Evolutionary conservation across 2,888 invertebrate species (phyloP).

Genomic region (Drosophila aldrichi): DNA sequence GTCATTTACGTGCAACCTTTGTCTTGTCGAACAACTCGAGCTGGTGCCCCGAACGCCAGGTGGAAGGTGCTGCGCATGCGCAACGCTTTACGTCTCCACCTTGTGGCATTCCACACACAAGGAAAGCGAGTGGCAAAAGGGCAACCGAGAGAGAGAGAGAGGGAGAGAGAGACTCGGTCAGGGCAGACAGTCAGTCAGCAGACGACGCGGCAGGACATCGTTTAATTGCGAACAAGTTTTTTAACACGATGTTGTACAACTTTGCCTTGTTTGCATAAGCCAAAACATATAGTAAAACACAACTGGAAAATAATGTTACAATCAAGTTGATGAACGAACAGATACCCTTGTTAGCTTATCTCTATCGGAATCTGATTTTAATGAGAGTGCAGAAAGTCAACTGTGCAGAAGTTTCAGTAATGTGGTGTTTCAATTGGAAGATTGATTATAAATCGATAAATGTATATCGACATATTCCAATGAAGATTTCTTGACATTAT

Average conservation of each 20-base stretch:
- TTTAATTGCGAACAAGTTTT: constrained; percentile 85
- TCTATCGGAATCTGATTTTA: neutral
- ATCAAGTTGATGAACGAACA: neutral
- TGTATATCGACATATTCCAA: neutral
- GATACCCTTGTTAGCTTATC: constrained; percentile 1
- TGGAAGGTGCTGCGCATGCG: constrained; percentile 70
- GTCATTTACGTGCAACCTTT: constrained; percentile 85
- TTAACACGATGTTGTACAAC: constrained; percentile 84
- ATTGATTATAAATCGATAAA: neutral
- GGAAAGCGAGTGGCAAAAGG: constrained; percentile 2
- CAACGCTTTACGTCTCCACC: constrained; percentile 38
- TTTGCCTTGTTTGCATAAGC: constrained; percentile 72
- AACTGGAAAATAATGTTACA: neutral
- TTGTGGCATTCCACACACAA: constrained; percentile 45
- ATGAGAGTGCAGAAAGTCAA: neutral
- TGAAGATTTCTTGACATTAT: neutral
- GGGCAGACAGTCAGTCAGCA: constrained; percentile 77
- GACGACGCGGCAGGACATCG: constrained; percentile 83
- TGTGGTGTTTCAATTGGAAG: neutral
- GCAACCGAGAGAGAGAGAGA: neutral
- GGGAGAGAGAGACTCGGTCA: constrained; percentile 20
- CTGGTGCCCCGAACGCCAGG: constrained; percentile 75
- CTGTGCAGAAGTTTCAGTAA: neutral
- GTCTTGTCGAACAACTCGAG: constrained; percentile 66
- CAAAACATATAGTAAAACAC: constrained; percentile 20